Percentiles rank a stretch among this genome's conserved stretches.
These are phyloP conservation scores for Leguminivora glycinivorella DNA, from an alignment of 1,140 invertebrate species.

Conservation along the genomic window DNA sequence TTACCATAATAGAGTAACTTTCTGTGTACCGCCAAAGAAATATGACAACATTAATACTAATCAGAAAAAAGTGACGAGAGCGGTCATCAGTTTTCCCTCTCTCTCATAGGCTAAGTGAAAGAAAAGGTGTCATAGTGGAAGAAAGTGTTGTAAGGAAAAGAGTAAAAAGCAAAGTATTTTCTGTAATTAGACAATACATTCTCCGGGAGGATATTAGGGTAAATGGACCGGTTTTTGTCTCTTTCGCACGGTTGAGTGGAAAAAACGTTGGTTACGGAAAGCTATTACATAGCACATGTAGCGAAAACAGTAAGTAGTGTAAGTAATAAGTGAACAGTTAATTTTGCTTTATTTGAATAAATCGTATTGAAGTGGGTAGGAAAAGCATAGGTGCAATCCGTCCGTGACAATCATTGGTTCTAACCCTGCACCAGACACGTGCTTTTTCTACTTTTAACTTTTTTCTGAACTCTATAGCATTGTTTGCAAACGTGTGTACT, in stretches of 20 bases:
- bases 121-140: background rate
- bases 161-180: constrained; percentile 28
- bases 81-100: background rate
- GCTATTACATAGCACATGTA: constrained; percentile 18
- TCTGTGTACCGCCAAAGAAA: constrained; percentile 15
- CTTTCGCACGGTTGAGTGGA: constrained; percentile 20
- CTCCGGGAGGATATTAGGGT: constrained; percentile 21
- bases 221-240: constrained; percentile 25
- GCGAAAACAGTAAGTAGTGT: background rate
- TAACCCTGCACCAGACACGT: no score
- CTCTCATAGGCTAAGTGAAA: constrained; percentile 2
- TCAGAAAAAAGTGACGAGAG: constrained; percentile 20
- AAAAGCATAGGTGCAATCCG: no score
- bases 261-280: constrained; percentile 25
- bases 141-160: constrained; percentile 17
- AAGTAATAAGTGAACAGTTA: no score
- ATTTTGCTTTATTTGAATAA: no score
- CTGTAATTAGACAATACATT: constrained; percentile 30
- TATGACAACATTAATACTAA: constrained; percentile 26
- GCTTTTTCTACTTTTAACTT: no score
- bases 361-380: no score
- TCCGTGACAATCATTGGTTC: no score
- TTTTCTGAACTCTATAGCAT: no score
- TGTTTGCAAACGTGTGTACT: no score
- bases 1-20: constrained; percentile 3